Percentiles rank a stretch among this genome's conserved stretches.
phyloP scores from a whole-genome alignment of 2,797 vertebrate species.

The Simalia tracyae region DNA sequence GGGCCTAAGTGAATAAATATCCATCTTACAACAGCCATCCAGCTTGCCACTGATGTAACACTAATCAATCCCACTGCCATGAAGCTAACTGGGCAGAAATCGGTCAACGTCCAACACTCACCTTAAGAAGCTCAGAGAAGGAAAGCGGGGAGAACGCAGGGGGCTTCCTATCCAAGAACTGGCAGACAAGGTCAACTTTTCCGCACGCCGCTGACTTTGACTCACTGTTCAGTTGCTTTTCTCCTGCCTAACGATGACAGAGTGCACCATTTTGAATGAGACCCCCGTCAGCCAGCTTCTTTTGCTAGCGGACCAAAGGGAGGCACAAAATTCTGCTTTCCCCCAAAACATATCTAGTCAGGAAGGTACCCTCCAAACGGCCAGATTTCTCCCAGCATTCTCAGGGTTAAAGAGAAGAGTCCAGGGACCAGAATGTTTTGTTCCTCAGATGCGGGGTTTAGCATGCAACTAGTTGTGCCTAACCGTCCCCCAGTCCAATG shows the following conservation, averaged over 20 bases:
- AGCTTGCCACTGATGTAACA: constrained; percentile 9
- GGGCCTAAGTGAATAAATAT: constrained; percentile 14
- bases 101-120: neutral
- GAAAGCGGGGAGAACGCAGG: neutral
- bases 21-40: constrained; percentile 14
- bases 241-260: neutral
- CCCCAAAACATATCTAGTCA: too few species aligned
- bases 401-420: too few species aligned
- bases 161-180: neutral
- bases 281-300: neutral
- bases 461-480: too few species aligned
- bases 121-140: neutral
- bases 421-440: too few species aligned
- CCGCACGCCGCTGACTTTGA: neutral
- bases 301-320: neutral
- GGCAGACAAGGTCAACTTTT: constrained; percentile 1
- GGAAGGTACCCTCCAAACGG: too few species aligned
- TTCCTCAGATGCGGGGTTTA: too few species aligned
- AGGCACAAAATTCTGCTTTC: too few species aligned
- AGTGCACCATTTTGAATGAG: neutral
- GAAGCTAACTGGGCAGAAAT: constrained; percentile 1
- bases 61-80: constrained; percentile 14
- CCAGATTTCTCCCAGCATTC: too few species aligned
- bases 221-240: neutral
- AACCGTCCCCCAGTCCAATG: too few species aligned